These are phyloP conservation scores for Myanophis thanlyinensis DNA, from an alignment of 2,113 vertebrate species.

Conservation along the genomic window DNA sequence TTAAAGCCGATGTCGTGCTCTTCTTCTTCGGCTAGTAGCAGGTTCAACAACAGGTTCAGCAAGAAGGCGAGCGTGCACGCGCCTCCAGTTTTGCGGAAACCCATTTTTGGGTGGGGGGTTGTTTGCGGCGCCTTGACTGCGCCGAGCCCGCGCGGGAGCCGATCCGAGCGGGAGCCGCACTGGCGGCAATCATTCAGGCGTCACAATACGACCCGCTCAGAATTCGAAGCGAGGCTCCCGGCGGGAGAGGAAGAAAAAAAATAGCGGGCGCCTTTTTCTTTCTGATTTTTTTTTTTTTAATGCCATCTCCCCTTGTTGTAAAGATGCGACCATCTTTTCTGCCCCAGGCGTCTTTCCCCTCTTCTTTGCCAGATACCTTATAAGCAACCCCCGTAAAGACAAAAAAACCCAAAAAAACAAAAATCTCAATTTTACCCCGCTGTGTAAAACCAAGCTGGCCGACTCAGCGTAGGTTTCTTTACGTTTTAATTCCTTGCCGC, in stretches of 20 bases:
- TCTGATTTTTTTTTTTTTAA: neutral
- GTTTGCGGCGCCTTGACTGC: neutral
- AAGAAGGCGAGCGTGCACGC: neutral
- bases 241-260: neutral
- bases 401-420: neutral
- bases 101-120: neutral
- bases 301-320: neutral
- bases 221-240: neutral
- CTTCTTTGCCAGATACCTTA: neutral
- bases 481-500: neutral
- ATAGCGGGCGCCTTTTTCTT: neutral
- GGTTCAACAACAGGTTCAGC: neutral
- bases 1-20: neutral
- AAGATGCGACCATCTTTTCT: neutral
- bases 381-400: neutral
- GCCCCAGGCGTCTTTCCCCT: neutral
- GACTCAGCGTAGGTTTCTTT: neutral
- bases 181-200: neutral
- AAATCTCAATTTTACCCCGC: too few species aligned
- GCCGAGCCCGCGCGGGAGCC: neutral
- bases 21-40: neutral
- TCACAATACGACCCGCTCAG: slow-evolving; percentile 12
- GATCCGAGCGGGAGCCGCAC: neutral
- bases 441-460: too few species aligned
- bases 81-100: neutral